Conservation (phyloP, 2,888 invertebrate species). For the Drosophila birchii region DNA sequence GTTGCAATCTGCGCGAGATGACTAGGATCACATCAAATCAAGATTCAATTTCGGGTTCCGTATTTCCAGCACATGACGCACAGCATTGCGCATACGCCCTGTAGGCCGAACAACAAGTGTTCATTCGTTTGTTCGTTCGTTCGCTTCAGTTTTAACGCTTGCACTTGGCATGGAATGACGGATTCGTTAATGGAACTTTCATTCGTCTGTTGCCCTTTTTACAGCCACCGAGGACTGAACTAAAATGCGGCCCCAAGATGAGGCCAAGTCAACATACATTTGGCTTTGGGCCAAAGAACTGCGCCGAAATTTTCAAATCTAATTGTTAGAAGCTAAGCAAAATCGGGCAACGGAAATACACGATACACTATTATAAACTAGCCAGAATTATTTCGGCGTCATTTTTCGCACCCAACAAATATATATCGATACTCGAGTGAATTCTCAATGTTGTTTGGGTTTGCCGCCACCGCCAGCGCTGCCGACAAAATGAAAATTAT, state of each 20-base stretch:
- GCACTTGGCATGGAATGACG: conserved; percentile 43
- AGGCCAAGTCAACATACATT: conserved; percentile 74
- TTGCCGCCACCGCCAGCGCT: conserved; percentile 3
- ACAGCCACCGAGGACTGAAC: conserved; percentile 36
- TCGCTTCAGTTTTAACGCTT: conserved; percentile 4
- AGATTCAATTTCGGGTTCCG: conserved; percentile 13
- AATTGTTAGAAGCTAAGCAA: conserved; percentile 50
- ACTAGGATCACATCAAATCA: neutral
- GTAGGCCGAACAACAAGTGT: conserved; percentile 41
- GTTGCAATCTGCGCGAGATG: conserved; percentile 26
- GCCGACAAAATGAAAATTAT: conserved; percentile 33
- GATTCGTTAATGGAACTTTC: conserved; percentile 42
- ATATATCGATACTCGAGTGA: conserved; percentile 39
- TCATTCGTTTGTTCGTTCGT: neutral
- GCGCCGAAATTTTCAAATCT: conserved; percentile 60
- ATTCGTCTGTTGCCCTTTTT: conserved; percentile 57
- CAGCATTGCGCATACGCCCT: conserved; percentile 61
- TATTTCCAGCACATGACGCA: conserved; percentile 58
- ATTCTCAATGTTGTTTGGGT: conserved; percentile 43
- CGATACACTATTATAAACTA: conserved; percentile 17
- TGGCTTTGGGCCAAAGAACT: conserved; percentile 62
- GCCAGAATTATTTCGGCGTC: conserved; percentile 50
- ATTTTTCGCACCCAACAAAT: conserved; percentile 51
- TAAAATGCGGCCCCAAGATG: conserved; percentile 60
- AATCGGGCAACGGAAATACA: conserved; percentile 44